phyloP scores from a whole-genome alignment of 1,140 invertebrate species.

The Tetramorium alpestre region DNA sequence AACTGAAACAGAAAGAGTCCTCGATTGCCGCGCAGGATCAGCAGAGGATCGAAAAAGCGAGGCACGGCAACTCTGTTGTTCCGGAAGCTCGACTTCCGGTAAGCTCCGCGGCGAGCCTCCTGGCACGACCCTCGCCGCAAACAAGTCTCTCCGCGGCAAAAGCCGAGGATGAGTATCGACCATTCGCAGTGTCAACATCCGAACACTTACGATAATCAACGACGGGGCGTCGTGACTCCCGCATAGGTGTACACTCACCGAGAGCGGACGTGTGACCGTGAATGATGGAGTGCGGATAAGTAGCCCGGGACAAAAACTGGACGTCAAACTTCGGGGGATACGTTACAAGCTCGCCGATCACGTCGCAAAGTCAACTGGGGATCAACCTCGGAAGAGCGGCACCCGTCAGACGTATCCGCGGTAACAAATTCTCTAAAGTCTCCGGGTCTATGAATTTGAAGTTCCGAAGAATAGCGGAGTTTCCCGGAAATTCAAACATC shows the following conservation, averaged over 20 bases:
- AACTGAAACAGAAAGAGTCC: neutral
- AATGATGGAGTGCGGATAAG: constrained; percentile 1
- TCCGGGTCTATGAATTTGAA: neutral
- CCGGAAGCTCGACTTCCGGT: constrained; percentile 76
- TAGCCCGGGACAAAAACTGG: neutral
- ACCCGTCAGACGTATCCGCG: neutral
- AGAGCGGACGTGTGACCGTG: neutral
- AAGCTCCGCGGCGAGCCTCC: constrained; percentile 71
- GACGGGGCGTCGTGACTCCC: neutral
- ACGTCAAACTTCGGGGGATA: neutral
- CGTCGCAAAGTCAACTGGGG: neutral
- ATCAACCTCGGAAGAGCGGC: neutral
- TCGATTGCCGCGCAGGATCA: neutral
- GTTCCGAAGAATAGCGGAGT: neutral
- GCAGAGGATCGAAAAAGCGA: constrained; percentile 15
- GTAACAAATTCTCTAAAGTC: constrained; percentile 2
- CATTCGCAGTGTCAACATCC: constrained; percentile 51
- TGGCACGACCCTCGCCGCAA: constrained; percentile 75
- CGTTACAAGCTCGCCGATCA: neutral
- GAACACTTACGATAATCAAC: constrained; percentile 28
- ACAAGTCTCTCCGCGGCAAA: constrained; percentile 66
- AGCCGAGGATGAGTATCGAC: constrained; percentile 66
- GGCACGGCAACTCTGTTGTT: constrained; percentile 73
- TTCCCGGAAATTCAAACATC: constrained; percentile 2
- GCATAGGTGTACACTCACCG: neutral